phyloP scores from a whole-genome alignment of 2,113 vertebrate genomes.

The Mirounga angustirostris region DNA sequence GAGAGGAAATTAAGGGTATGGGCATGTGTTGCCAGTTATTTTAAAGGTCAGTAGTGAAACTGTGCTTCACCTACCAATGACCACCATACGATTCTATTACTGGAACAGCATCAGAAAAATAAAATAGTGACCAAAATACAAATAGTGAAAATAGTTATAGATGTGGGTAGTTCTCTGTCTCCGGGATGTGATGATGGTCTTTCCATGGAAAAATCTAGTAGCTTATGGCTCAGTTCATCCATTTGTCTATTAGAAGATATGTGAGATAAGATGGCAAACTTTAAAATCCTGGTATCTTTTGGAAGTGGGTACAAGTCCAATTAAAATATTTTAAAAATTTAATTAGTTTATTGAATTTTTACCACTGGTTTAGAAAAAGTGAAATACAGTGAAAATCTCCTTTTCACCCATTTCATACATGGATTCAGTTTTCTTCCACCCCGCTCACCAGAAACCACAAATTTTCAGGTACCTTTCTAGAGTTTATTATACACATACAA shows the following conservation, averaged over 20 bases:
- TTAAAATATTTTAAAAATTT: conserved; percentile 20
- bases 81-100: neutral
- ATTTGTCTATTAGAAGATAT: neutral
- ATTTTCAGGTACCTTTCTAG: conserved; percentile 20
- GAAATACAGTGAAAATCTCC: neutral
- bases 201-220: neutral
- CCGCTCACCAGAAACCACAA: neutral
- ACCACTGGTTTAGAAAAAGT: neutral
- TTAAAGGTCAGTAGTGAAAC: neutral
- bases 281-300: conserved; percentile 1
- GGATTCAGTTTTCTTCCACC: neutral
- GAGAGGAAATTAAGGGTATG: neutral
- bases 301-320: neutral
- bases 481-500: conserved; percentile 8
- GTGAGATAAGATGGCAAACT: neutral
- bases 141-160: neutral
- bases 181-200: neutral
- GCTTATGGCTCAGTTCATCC: neutral
- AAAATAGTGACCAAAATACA: neutral
- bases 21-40: neutral
- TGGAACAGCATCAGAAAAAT: neutral
- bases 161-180: neutral
- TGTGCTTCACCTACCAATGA: neutral
- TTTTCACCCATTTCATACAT: neutral
- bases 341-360: conserved; percentile 5